These are phyloP conservation scores for Gortyna flavago DNA, from an alignment of 2,888 invertebrate genomes.

Conservation along the genomic window DNA sequence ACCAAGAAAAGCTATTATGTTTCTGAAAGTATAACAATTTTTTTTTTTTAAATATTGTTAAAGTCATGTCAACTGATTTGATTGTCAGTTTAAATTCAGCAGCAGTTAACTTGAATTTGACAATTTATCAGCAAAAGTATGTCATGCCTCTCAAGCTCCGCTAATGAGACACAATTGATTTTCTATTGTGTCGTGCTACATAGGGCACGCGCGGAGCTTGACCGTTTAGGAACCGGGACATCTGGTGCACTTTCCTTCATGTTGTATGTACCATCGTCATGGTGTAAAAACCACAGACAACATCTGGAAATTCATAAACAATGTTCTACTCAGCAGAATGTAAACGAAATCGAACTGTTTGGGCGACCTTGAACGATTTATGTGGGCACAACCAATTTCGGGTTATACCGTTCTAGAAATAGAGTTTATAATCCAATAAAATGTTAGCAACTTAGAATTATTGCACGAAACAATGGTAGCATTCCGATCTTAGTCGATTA, in stretches of 20 bases:
- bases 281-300: constrained; percentile 12
- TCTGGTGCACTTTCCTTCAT: neutral
- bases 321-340: constrained; percentile 40
- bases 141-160: no score
- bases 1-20: neutral
- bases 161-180: no score
- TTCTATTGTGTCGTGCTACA: no score
- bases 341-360: constrained; percentile 62
- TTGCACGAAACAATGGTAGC: constrained; percentile 74
- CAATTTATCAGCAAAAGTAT: no score
- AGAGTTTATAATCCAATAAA: constrained; percentile 62
- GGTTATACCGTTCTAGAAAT: constrained; percentile 32
- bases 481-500: constrained; percentile 80
- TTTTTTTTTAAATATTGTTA: no score
- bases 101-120: no score
- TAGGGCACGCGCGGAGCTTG: no score
- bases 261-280: neutral
- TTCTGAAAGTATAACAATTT: no score
- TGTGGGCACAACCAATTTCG: constrained; percentile 33
- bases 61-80: neutral
- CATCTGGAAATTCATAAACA: constrained; percentile 46
- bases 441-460: constrained; percentile 55
- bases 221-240: no score
- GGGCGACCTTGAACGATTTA: constrained; percentile 69
- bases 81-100: neutral